phyloP scores from a whole-genome alignment of 2,797 vertebrate genomes.

The Gila robusta region DNA sequence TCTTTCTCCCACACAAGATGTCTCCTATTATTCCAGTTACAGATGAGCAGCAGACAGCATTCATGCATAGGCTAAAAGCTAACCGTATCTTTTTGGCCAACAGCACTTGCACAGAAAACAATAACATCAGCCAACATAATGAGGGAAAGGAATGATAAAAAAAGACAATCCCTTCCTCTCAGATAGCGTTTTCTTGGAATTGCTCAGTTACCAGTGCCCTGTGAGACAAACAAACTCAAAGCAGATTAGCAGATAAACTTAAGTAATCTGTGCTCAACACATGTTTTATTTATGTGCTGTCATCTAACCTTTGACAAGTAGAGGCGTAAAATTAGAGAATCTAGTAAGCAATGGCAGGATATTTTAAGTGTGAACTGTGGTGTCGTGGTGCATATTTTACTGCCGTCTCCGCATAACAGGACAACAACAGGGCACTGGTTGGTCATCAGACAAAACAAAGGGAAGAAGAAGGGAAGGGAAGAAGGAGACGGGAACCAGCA shows the following conservation, averaged over 20 bases:
- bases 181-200: conserved; percentile 35
- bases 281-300: conserved; percentile 77
- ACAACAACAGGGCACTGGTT: conserved; percentile 8
- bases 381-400: conserved; percentile 69
- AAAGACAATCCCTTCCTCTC: conserved; percentile 19
- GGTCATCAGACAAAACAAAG: conserved; percentile 8
- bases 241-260: conserved; percentile 66
- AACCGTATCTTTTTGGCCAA: conserved; percentile 27
- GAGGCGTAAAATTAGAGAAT: conserved; percentile 68
- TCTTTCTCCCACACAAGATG: conserved; percentile 57
- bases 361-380: conserved; percentile 79
- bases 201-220: conserved; percentile 38
- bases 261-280: conserved; percentile 77
- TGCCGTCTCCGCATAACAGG: conserved; percentile 61
- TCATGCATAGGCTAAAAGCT: conserved; percentile 40
- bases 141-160: conserved; percentile 21
- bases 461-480: neutral
- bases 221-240: conserved; percentile 42
- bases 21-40: conserved; percentile 53
- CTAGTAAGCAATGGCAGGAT: conserved; percentile 75
- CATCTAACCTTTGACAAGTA: conserved; percentile 71
- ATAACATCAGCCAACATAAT: conserved; percentile 30
- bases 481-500: neutral
- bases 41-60: conserved; percentile 49
- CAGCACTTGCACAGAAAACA: conserved; percentile 29